Percentiles rank a stretch among this genome's conserved stretches.
Evolutionary conservation across 1,140 invertebrate genomes (phyloP).

Genomic region (Sycophila sp.): DNA sequence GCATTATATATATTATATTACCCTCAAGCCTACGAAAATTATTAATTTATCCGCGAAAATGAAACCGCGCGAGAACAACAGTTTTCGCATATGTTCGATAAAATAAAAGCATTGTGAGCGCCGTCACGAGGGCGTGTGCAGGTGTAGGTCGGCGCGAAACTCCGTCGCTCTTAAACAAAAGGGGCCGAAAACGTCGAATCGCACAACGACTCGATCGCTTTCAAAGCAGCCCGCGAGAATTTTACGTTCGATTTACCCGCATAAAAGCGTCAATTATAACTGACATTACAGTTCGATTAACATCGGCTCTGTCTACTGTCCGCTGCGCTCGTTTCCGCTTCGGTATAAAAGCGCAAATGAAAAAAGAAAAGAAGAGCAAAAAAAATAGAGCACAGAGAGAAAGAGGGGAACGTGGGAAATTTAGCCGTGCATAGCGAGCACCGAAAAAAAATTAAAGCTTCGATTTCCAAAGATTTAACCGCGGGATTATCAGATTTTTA

Average conservation of each 20-base stretch:
- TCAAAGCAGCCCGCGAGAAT: not conserved
- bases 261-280: slow-evolving; percentile 25
- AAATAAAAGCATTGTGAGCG: slow-evolving; percentile 12
- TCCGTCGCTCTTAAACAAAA: not conserved
- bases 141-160: too few species aligned
- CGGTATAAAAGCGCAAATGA: not conserved
- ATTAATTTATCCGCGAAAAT: too few species aligned
- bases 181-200: not conserved
- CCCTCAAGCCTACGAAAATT: too few species aligned
- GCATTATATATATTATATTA: too few species aligned
- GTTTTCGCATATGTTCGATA: too few species aligned
- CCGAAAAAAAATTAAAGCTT: too few species aligned
- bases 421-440: too few species aligned
- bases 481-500: not conserved
- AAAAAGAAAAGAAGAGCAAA: not conserved
- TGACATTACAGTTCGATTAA: slow-evolving; percentile 28
- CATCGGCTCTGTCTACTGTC: slow-evolving; percentile 2
- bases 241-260: slow-evolving; percentile 11
- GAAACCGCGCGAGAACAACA: too few species aligned
- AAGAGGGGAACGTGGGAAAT: too few species aligned
- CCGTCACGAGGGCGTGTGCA: too few species aligned
- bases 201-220: not conserved
- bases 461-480: slow-evolving; percentile 11
- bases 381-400: too few species aligned
- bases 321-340: not conserved